Percentiles rank a stretch among this genome's conserved stretches.
Conservation (phyloP, 2,888 invertebrate species). For the Apodemia zela region DNA sequence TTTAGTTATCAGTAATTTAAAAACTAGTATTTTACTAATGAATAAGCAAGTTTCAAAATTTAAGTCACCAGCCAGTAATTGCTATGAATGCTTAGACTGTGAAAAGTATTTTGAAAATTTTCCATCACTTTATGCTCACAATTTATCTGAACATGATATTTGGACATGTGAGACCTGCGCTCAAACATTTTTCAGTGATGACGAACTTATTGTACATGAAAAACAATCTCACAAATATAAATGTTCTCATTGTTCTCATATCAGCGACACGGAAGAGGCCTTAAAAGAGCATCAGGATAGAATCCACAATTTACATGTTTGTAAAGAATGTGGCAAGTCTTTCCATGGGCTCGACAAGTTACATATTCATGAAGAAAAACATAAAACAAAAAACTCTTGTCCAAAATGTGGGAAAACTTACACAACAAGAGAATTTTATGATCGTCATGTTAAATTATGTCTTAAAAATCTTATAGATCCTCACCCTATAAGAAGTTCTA, state of each 20-base stretch:
- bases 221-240: conserved; percentile 39
- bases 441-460: conserved; percentile 60
- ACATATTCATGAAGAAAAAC: conserved; percentile 56
- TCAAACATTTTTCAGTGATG: conserved; percentile 39
- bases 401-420: conserved; percentile 66
- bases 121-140: conserved; percentile 47
- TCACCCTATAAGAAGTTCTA: conserved; percentile 57
- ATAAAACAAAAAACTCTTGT: conserved; percentile 51
- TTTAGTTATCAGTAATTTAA: conserved; percentile 45
- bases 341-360: conserved; percentile 52
- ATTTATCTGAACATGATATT: conserved; percentile 40
- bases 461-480: conserved; percentile 53
- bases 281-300: conserved; percentile 47
- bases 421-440: conserved; percentile 56
- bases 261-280: conserved; percentile 44
- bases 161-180: conserved; percentile 53
- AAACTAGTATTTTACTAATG: conserved; percentile 45
- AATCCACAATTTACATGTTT: conserved; percentile 47
- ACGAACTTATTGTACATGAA: conserved; percentile 42
- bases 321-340: conserved; percentile 62
- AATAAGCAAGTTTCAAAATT: conserved; percentile 35
- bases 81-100: conserved; percentile 45
- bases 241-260: conserved; percentile 48
- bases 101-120: conserved; percentile 39
- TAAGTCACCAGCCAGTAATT: conserved; percentile 25